Evolutionary conservation across 2,113 vertebrate genomes (phyloP).

Genomic region (Gobius niger): DNA sequence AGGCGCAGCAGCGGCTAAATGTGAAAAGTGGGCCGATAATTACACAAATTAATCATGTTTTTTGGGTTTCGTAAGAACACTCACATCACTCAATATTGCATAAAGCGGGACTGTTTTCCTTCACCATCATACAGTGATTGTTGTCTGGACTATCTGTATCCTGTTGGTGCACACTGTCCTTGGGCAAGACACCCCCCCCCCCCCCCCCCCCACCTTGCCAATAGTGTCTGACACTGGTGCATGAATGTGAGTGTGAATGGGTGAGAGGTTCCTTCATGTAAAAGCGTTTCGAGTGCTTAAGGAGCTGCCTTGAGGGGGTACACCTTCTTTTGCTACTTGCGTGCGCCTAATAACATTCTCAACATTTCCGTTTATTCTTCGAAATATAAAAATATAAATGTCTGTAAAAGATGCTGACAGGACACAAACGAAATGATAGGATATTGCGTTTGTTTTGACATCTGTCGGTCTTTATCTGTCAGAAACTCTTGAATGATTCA

Average conservation of each 20-base stretch:
- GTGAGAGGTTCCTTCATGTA: no score
- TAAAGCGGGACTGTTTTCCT: not conserved
- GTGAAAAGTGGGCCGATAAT: constrained; percentile 1
- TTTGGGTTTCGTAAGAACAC: not conserved
- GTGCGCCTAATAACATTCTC: not conserved
- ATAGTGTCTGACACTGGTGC: no score
- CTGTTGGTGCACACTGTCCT: no score
- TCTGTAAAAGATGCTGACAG: not conserved
- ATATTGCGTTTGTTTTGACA: constrained; percentile 1
- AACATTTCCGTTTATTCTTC: not conserved
- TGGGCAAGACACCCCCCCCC: no score
- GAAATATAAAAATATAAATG: not conserved
- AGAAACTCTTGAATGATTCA: not conserved
- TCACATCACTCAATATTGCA: not conserved
- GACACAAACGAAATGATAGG: not conserved
- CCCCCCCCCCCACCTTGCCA: no score
- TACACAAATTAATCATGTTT: constrained; percentile 1
- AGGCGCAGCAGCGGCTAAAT: not conserved
- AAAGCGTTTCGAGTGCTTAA: no score
- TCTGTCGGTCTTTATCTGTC: constrained; percentile 1
- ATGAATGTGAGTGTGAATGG: no score
- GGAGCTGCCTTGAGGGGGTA: no score
- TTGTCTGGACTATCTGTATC: no score
- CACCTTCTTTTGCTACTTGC: no score
- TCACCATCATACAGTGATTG: not conserved